Evolutionary conservation across 2,888 invertebrate genomes (phyloP).

Genomic region (Entomobrya multifasciata): DNA sequence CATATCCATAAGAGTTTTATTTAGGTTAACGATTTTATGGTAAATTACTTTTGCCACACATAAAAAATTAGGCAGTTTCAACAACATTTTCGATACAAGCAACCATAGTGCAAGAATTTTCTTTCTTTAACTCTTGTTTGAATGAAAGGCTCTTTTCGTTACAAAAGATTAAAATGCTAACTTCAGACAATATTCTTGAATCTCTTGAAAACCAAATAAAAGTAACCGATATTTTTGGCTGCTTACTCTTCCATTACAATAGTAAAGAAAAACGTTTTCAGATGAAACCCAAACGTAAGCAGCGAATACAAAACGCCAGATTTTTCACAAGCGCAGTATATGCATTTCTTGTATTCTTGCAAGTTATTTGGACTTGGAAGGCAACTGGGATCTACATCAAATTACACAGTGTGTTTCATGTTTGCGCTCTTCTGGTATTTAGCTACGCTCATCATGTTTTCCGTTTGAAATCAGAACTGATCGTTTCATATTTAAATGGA

Average conservation of each 20-base stretch:
- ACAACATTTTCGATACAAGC: too few species aligned
- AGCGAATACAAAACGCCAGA: neutral
- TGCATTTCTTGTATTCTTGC: neutral
- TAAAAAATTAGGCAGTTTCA: too few species aligned
- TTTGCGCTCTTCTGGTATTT: neutral
- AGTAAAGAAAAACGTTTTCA: neutral
- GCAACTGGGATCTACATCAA: neutral
- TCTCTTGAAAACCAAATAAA: neutral
- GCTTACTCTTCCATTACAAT: neutral
- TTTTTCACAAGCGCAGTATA: neutral
- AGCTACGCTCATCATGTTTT: constrained; percentile 33
- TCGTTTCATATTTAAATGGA: constrained; percentile 7
- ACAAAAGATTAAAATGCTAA: too few species aligned
- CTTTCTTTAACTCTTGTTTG: too few species aligned
- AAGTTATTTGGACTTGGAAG: neutral
- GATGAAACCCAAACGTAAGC: neutral
- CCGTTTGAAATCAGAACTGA: neutral
- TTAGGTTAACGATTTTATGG: too few species aligned
- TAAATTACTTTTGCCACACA: too few species aligned
- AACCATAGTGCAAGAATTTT: too few species aligned
- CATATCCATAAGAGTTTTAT: too few species aligned
- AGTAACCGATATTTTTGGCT: neutral
- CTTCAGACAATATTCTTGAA: neutral
- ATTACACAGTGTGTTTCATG: constrained; percentile 17
- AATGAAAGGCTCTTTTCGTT: too few species aligned